These are phyloP conservation scores for Exephanes ischioxanthus DNA, from an alignment of 2,888 invertebrate species.

Conservation along the genomic window DNA sequence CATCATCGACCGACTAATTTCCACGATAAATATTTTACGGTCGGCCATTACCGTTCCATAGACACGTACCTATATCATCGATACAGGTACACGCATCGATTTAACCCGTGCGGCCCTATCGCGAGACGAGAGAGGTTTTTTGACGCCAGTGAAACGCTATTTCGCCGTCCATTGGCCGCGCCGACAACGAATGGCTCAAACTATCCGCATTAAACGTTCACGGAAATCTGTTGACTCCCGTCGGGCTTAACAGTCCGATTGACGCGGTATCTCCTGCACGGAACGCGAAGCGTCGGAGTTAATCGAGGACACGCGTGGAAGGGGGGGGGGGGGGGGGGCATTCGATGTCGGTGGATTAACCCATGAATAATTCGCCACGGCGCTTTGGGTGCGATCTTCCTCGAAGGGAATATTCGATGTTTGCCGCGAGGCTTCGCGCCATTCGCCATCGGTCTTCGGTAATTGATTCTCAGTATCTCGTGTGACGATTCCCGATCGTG, in stretches of 20 bases:
- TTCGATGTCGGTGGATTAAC: slow-evolving; percentile 1
- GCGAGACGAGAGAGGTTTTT: slow-evolving; percentile 74
- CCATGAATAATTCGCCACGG: slow-evolving; percentile 33
- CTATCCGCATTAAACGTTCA: background rate
- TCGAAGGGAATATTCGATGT: slow-evolving; percentile 17
- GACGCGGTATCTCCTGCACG: background rate
- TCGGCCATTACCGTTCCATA: slow-evolving; percentile 77
- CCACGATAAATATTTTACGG: slow-evolving; percentile 82
- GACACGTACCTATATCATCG: slow-evolving; percentile 73
- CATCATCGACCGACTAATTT: slow-evolving; percentile 82
- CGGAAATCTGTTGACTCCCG: slow-evolving; percentile 12
- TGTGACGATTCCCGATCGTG: background rate
- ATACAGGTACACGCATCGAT: slow-evolving; percentile 66
- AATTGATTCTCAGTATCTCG: slow-evolving; percentile 9
- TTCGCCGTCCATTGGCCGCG: background rate
- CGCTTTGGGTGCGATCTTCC: background rate
- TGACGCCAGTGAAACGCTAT: background rate
- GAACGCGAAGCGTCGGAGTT: background rate
- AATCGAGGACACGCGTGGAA: background rate
- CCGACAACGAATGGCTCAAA: background rate
- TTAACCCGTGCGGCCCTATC: slow-evolving; percentile 34
- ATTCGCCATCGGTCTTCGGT: slow-evolving; percentile 4
- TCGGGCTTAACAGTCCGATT: background rate
- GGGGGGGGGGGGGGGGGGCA: background rate
- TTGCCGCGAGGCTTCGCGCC: background rate